Evolutionary conservation across 1,140 invertebrate species (phyloP), one percentile per base, ranked within the genome.

Genomic region (Ctenoplectra terminalis): DNA sequence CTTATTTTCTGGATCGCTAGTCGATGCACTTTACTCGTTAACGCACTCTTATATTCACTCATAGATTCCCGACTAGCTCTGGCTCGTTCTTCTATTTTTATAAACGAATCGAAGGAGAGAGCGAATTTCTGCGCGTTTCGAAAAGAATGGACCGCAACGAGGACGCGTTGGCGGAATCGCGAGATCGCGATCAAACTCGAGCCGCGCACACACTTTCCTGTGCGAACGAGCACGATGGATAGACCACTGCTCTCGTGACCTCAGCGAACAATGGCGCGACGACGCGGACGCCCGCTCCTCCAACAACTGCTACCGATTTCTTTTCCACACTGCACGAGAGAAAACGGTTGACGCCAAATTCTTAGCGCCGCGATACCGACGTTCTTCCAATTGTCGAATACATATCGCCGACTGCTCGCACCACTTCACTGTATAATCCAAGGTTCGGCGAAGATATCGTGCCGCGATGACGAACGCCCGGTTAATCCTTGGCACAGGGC

Each of bases 261-360:
- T 66, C 71, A 15, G 77, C 84, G 78, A 85, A 86, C 83, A 86
- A 86, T 86, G 83, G 83, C 83, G 76, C 75, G 31, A 58, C 61
- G 50, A 54, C 73, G 78, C 15, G 66, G 66, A 69, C 64, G 40
- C 37, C 26, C 78, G 61, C 7, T 63, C 60, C 15, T 67, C 54
- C 43, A 69, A 40, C 37, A 11, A 31, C 58, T 34, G 37, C 50
- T 20, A 11, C 46, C 31, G 34, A 76, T 71, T 54, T 71, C 23
- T 56, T 71, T 17, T 61, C 43, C 56, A n/a, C 76, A 37, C 43
- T 60, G 17, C 50, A 37, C 64, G 23, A 71, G 13, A 71, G 46
- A 58, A 29, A 29, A 34, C 20, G 15, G 43, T 3, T 61, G 71
- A 43, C 67, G 46, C 23, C 15, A 48, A 0, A 13, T 40, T 54